These are phyloP conservation scores for Syngnathus acus DNA, from an alignment of 2,797 vertebrate species.

Conservation along the genomic window DNA sequence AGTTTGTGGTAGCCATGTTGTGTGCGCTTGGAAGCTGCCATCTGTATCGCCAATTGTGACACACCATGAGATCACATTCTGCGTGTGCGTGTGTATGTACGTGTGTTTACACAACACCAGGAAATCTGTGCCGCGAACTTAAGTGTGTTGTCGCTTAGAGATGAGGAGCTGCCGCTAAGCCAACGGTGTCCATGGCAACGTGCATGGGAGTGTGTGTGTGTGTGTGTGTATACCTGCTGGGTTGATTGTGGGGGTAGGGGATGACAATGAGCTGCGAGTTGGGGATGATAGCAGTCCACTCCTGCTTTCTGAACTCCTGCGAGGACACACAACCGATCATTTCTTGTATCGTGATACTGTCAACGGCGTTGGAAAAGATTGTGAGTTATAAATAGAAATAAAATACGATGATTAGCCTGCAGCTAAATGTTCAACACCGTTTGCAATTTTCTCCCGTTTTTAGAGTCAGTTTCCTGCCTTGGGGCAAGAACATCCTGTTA, in stretches of 20 bases:
- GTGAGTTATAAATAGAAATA: not conserved
- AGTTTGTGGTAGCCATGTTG: not conserved
- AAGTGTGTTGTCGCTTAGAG: constrained; percentile 4
- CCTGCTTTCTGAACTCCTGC: constrained; percentile 79
- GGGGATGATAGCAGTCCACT: constrained; percentile 97
- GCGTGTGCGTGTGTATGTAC: not conserved
- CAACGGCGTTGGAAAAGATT: not conserved
- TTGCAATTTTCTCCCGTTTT: constrained; percentile 18
- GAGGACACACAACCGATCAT: constrained; percentile 13
- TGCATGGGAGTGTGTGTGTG: constrained; percentile 1
- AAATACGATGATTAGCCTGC: constrained; percentile 3
- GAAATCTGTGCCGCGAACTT: constrained; percentile 7
- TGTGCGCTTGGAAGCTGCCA: not conserved
- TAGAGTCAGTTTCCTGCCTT: constrained; percentile 13
- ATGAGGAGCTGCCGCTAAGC: constrained; percentile 1
- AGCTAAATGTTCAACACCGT: constrained; percentile 16
- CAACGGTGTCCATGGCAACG: constrained; percentile 11
- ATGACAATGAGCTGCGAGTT: constrained; percentile 98
- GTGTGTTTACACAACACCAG: not conserved
- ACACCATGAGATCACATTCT: not conserved
- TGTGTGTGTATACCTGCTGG: constrained; percentile 75
- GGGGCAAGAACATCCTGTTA: constrained; percentile 14
- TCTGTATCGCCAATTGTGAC: not conserved
- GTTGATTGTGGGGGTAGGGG: constrained; percentile 82
- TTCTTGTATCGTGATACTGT: not conserved